These are phyloP conservation scores for Scyliorhinus canicula DNA, from an alignment of 2,797 vertebrate genomes.

Conservation along the genomic window DNA sequence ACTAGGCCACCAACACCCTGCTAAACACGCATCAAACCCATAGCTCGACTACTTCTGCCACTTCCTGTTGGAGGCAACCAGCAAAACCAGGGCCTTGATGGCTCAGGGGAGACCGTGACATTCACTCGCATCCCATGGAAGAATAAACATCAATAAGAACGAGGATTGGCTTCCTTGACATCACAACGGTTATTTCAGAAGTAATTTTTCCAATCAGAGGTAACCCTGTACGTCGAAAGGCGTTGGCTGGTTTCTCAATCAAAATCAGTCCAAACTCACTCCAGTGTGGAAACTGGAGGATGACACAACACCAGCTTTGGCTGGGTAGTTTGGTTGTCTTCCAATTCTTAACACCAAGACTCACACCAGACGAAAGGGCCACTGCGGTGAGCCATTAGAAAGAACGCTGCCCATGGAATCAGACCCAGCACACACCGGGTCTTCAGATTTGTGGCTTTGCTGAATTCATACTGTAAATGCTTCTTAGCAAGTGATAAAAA, in stretches of 20 bases:
- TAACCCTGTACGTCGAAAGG: neutral
- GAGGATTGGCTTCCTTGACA: neutral
- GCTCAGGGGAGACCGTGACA: neutral
- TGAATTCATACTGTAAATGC: neutral
- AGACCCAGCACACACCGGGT: neutral
- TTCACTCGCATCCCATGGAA: too few relatives aligned
- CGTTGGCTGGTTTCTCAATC: neutral
- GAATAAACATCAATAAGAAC: neutral
- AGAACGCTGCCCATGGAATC: neutral
- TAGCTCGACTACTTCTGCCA: neutral
- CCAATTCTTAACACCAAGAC: neutral
- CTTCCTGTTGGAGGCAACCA: neutral
- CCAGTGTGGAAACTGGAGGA: neutral
- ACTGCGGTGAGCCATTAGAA: neutral
- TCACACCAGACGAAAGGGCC: neutral
- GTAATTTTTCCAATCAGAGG: neutral
- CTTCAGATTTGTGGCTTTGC: neutral
- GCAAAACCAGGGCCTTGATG: neutral
- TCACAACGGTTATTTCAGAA: neutral
- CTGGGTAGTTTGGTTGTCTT: too few relatives aligned
- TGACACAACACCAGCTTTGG: neutral
- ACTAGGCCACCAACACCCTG: too few relatives aligned
- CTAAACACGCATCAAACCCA: neutral
- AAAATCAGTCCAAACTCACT: neutral
- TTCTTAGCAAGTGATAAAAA: neutral